phyloP scores from a whole-genome alignment of 2,797 vertebrate genomes.

The Hypotaenidia okinawae region DNA sequence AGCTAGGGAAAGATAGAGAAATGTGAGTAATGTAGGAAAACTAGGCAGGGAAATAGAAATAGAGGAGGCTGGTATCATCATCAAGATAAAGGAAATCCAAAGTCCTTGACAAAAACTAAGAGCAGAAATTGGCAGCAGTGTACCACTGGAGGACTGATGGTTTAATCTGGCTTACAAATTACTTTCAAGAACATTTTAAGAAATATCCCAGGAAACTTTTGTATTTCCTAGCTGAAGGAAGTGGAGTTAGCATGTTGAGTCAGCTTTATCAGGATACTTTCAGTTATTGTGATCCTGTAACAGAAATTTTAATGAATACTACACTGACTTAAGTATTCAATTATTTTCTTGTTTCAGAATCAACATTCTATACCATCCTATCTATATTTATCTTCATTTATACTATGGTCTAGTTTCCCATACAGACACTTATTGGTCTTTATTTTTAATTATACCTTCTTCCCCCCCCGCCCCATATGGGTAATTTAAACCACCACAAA shows the following conservation, averaged over 20 bases:
- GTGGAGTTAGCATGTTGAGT: neutral
- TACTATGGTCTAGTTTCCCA: neutral
- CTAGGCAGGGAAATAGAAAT: neutral
- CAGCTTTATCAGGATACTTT: neutral
- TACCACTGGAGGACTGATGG: neutral
- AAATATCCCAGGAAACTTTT: neutral
- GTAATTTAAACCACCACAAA: neutral
- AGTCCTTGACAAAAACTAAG: neutral
- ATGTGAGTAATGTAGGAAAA: neutral
- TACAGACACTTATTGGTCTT: neutral
- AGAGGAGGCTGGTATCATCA: neutral
- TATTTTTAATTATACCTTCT: neutral
- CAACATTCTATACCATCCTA: neutral
- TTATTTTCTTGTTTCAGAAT: neutral
- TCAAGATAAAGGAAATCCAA: neutral
- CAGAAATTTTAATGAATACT: neutral
- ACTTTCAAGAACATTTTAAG: neutral
- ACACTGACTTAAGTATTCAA: neutral
- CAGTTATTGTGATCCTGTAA: neutral
- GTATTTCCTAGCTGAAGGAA: neutral
- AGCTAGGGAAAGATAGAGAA: neutral
- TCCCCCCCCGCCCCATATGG: neutral
- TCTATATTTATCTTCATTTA: neutral
- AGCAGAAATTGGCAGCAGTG: neutral
- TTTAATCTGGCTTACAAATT: neutral